A percentile compares a stretch with the other conserved stretches of the same genome.
phyloP scores from a whole-genome alignment of 2,888 invertebrate species.

The Platyscelio sp. region DNA sequence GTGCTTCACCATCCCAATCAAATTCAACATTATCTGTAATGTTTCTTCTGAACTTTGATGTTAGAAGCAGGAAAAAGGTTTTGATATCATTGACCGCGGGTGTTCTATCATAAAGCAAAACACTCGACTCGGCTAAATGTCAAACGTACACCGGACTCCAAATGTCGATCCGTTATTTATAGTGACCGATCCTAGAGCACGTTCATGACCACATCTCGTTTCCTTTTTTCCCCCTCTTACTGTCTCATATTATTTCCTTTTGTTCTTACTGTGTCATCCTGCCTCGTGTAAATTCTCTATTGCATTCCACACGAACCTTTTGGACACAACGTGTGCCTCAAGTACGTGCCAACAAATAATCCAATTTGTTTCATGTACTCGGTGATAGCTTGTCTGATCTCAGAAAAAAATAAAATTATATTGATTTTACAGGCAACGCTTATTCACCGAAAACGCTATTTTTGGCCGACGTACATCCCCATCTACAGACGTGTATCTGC shows the following conservation, averaged over 20 bases:
- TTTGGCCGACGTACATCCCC: conserved; percentile 35
- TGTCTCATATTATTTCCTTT: conserved; percentile 7
- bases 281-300: conserved; percentile 1
- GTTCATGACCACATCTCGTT: conserved; percentile 77
- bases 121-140: conserved; percentile 76
- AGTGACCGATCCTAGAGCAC: conserved; percentile 73
- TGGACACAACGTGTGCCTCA: conserved; percentile 17
- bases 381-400: conserved; percentile 29
- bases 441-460: conserved; percentile 44
- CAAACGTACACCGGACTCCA: conserved; percentile 78
- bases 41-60: conserved; percentile 14
- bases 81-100: conserved; percentile 56
- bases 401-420: conserved; percentile 47
- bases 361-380: conserved; percentile 19
- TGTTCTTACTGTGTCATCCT: neutral
- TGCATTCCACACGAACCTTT: conserved; percentile 40
- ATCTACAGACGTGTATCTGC: conserved; percentile 40
- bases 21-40: too few species aligned
- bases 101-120: conserved; percentile 63
- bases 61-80: conserved; percentile 41
- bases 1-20: too few species aligned
- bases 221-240: too few species aligned
- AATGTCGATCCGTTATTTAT: conserved; percentile 82
- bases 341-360: conserved; percentile 37
- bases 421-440: conserved; percentile 46